These are phyloP conservation scores for Isaurus tuberculatus DNA, from an alignment of 92 coral and sea anemone species.

Conservation along the genomic window DNA sequence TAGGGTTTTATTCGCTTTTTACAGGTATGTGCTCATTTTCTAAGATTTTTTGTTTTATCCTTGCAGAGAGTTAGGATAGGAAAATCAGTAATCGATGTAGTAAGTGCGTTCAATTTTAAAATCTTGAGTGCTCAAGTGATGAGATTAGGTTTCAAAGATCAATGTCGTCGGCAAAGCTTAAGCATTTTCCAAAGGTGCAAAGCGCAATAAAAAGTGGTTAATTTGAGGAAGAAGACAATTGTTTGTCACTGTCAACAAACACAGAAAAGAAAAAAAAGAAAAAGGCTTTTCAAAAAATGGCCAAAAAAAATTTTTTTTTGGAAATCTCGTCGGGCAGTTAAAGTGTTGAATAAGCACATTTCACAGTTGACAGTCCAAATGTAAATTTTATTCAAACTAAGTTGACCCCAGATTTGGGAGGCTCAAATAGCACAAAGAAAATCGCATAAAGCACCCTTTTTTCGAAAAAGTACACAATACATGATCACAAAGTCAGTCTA, in stretches of 20 bases:
- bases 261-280: conserved; percentile 23
- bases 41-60: not conserved
- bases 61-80: conserved; percentile 5
- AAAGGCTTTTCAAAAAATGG: conserved; percentile 24
- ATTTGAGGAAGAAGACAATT: conserved; percentile 31
- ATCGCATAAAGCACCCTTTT: not conserved
- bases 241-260: conserved; percentile 29
- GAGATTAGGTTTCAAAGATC: conserved; percentile 44
- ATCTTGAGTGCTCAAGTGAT: conserved; percentile 53
- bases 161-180: conserved; percentile 33
- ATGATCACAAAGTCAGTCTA: not conserved
- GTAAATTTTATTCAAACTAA: conserved; percentile 36
- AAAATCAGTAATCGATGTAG: conserved; percentile 46
- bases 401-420: conserved; percentile 13
- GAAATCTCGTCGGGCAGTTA: conserved; percentile 16
- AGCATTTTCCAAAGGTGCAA: conserved; percentile 42
- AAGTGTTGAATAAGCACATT: not conserved
- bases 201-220: conserved; percentile 46
- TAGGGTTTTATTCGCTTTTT: conserved; percentile 20
- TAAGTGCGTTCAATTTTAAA: conserved; percentile 43
- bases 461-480: not conserved
- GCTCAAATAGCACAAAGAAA: not conserved
- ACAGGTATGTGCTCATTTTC: conserved; percentile 9
- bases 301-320: not conserved
- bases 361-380: conserved; percentile 30